Evolutionary conservation across 1,140 invertebrate species (phyloP).

Genomic region (Ruditapes philippinarum): DNA sequence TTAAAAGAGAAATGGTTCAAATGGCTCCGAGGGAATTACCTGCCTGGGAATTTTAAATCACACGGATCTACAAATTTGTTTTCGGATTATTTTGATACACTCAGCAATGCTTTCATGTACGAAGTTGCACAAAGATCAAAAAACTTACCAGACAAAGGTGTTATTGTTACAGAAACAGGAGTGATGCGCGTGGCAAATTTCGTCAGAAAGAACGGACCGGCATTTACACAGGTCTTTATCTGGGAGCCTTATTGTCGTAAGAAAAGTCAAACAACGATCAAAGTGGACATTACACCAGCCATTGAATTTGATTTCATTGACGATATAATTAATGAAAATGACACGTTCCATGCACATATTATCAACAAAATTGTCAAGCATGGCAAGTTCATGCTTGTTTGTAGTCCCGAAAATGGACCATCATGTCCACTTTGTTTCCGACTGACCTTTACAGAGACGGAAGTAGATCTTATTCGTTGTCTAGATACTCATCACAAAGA

Average conservation of each 20-base stretch:
- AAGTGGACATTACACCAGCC: not conserved
- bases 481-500: too few species aligned
- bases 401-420: not conserved
- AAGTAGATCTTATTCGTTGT: too few species aligned
- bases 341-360: not conserved
- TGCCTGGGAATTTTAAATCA: not conserved
- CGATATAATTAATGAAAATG: not conserved
- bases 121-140: not conserved
- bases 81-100: not conserved
- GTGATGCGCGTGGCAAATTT: not conserved
- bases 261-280: not conserved
- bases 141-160: not conserved
- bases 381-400: not conserved
- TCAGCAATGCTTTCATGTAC: not conserved
- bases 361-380: not conserved
- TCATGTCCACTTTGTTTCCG: too few species aligned
- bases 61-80: too few species aligned
- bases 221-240: not conserved
- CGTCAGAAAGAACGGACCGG: not conserved
- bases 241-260: not conserved
- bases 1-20: not conserved
- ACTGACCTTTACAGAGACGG: too few species aligned
- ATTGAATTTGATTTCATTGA: not conserved
- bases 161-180: not conserved
- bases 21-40: not conserved